These are phyloP conservation scores for Spilosoma lubricipeda DNA, from an alignment of 2,888 invertebrate species.

Conservation along the genomic window DNA sequence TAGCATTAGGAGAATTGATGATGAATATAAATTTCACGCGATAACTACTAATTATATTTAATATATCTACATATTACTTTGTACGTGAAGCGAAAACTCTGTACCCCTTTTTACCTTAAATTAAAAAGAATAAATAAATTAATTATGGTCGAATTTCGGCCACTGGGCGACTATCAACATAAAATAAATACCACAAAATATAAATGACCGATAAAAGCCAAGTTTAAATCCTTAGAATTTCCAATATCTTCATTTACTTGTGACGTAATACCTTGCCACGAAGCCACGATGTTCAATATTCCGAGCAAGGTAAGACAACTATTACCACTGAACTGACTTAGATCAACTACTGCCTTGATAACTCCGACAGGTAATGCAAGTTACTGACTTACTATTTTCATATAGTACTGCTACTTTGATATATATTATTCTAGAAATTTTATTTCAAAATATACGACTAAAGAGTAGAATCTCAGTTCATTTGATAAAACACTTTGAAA, in stretches of 20 bases:
- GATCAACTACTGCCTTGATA: conserved; percentile 25
- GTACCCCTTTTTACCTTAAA: no score
- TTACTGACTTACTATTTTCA: conserved; percentile 18
- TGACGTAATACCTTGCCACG: neutral
- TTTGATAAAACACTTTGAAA: no score
- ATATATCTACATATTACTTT: no score
- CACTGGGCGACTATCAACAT: neutral
- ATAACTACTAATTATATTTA: no score
- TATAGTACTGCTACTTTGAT: conserved; percentile 9
- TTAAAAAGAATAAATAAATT: no score
- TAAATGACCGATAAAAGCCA: neutral
- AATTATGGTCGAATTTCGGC: no score
- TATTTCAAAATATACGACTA: neutral
- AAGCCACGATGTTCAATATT: conserved; percentile 3
- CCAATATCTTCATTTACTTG: neutral
- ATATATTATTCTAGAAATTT: neutral
- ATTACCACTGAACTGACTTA: conserved; percentile 44
- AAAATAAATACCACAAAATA: neutral
- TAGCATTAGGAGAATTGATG: no score
- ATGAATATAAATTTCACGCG: no score
- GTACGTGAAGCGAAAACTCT: no score
- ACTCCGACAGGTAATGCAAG: conserved; percentile 24
- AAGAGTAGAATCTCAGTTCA: neutral
- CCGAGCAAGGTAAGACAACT: conserved; percentile 28
- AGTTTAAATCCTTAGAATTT: conserved; percentile 3